A percentile compares a stretch with the other conserved stretches of the same genome.
These are phyloP conservation scores for Poeciliopsis occidentalis DNA, from an alignment of 2,113 vertebrate genomes.

Conservation along the genomic window DNA sequence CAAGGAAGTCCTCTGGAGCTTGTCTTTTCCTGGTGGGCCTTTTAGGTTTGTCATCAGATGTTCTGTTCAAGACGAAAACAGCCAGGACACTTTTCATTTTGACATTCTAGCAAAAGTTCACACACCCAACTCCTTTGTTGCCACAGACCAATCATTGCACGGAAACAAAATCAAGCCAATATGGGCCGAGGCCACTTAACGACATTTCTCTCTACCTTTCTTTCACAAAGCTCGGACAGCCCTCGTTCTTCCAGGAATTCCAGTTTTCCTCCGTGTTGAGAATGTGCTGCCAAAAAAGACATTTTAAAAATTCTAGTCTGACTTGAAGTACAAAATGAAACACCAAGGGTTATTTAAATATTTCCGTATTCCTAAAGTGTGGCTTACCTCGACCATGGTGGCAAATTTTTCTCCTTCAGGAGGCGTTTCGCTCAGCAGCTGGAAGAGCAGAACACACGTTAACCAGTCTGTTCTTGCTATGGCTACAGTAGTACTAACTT, in stretches of 20 bases:
- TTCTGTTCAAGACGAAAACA: slow-evolving; percentile 69
- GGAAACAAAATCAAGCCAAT: background rate
- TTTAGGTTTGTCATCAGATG: slow-evolving; percentile 88
- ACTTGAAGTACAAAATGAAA: background rate
- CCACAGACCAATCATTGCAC: background rate
- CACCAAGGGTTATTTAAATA: background rate
- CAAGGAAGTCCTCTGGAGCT: slow-evolving; percentile 95
- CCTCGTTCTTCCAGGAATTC: slow-evolving; percentile 99
- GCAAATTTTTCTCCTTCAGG: slow-evolving; percentile 95
- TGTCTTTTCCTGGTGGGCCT: slow-evolving; percentile 88
- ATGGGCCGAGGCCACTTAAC: background rate
- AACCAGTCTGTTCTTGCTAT: background rate
- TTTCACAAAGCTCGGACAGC: slow-evolving; percentile 97
- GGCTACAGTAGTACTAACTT: too few relatives aligned
- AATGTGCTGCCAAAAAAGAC: slow-evolving; percentile 84
- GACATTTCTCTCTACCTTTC: slow-evolving; percentile 83
- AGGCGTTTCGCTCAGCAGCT: slow-evolving; percentile 96
- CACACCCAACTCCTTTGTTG: background rate
- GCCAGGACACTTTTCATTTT: slow-evolving; percentile 3
- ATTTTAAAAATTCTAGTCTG: background rate
- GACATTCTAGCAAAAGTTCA: background rate
- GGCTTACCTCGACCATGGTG: slow-evolving; percentile 92
- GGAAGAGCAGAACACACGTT: slow-evolving; percentile 8
- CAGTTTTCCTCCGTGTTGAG: slow-evolving; percentile 98
- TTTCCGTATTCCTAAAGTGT: background rate